Conservation (phyloP, 1,140 invertebrate genomes). For the Lethrus apterus region DNA sequence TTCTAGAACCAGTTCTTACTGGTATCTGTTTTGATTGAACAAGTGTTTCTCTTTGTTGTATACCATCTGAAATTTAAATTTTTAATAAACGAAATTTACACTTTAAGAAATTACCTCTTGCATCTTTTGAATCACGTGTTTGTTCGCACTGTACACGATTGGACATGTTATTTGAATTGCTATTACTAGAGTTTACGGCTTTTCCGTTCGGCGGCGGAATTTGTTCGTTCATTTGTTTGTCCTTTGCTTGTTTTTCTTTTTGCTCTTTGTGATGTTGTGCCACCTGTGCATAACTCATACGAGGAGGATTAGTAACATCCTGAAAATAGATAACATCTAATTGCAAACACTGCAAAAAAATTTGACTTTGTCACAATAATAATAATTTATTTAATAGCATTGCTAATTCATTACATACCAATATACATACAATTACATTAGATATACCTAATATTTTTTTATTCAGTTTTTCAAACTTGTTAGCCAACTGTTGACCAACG, state of each 20-base stretch:
- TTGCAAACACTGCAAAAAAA: not conserved
- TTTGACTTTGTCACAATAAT: not conserved
- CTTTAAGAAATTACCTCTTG: slow-evolving; percentile 15
- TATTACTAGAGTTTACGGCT: slow-evolving; percentile 10
- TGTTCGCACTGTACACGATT: slow-evolving; percentile 16
- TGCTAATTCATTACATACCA: not conserved
- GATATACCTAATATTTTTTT: too few relatives aligned
- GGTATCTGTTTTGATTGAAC: slow-evolving; percentile 7
- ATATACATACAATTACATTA: too few relatives aligned
- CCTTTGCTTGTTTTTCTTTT: slow-evolving; percentile 46
- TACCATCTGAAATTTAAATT: slow-evolving; percentile 17
- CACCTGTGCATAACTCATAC: slow-evolving; percentile 78
- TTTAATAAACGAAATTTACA: not conserved
- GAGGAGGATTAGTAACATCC: slow-evolving; percentile 43
- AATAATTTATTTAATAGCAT: not conserved
- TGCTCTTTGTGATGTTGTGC: slow-evolving; percentile 65
- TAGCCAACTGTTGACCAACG: too few relatives aligned
- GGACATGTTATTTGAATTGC: slow-evolving; percentile 7
- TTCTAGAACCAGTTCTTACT: slow-evolving; percentile 14
- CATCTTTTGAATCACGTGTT: slow-evolving; percentile 16
- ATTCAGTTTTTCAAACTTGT: too few relatives aligned
- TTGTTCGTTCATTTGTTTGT: slow-evolving; percentile 35
- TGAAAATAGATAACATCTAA: slow-evolving; percentile 11
- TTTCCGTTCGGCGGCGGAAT: slow-evolving; percentile 4
- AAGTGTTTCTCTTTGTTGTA: slow-evolving; percentile 19